Conservation (phyloP, 2,888 invertebrate species). For the Netelia melanura region DNA sequence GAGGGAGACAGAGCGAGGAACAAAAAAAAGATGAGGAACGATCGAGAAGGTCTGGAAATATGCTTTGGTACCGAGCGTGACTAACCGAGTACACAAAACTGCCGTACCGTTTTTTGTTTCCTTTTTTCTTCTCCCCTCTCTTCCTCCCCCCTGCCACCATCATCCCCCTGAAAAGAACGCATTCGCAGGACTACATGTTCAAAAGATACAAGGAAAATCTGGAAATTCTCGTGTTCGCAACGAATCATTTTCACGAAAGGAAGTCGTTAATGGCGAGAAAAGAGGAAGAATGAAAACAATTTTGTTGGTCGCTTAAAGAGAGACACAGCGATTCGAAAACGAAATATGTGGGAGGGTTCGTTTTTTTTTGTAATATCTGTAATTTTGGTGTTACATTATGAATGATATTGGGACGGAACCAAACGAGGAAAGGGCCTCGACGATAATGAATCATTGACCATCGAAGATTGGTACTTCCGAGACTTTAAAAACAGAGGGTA, state of each 20-base stretch:
- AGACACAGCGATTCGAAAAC: not conserved
- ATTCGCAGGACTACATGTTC: conserved; percentile 61
- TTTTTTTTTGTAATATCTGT: not conserved
- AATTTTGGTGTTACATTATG: not conserved
- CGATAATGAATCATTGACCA: not conserved
- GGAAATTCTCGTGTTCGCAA: conserved; percentile 13
- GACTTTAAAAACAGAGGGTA: not conserved
- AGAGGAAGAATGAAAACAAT: not conserved
- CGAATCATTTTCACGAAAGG: conserved; percentile 18
- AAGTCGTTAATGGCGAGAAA: conserved; percentile 47
- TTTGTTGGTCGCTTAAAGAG: not conserved
- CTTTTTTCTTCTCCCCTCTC: conserved; percentile 65
- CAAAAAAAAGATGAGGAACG: conserved; percentile 54
- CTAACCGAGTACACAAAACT: conserved; percentile 69
- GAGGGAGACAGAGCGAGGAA: conserved; percentile 26
- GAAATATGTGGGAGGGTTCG: not conserved
- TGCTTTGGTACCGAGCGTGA: conserved; percentile 63
- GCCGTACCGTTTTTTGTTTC: conserved; percentile 56
- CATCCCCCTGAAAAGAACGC: conserved; percentile 65
- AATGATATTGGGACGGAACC: not conserved
- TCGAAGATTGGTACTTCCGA: not conserved
- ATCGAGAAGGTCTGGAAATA: conserved; percentile 63
- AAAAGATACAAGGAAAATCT: conserved; percentile 28
- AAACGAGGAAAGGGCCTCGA: not conserved
- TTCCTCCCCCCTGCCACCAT: conserved; percentile 63